These are phyloP conservation scores for Sarcophaga caerulescens DNA, from an alignment of 2,888 invertebrate species.

Conservation along the genomic window DNA sequence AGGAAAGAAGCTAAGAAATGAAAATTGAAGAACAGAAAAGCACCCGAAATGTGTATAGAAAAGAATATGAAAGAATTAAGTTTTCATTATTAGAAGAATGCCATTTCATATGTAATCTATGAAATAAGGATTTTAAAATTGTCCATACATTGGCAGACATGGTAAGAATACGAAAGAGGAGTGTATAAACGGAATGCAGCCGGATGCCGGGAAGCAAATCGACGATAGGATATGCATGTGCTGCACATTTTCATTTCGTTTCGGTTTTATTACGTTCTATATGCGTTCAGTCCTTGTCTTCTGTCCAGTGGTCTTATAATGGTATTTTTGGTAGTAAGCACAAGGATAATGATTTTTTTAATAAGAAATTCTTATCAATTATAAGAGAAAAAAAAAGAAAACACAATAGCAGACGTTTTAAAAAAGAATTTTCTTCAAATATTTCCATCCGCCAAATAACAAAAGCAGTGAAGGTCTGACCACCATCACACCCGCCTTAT, in stretches of 20 bases:
- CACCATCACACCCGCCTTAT: neutral
- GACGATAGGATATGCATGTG: constrained; percentile 49
- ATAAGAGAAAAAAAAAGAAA: constrained; percentile 19
- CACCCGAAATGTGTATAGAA: no score
- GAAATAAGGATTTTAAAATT: constrained; percentile 36
- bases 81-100: constrained; percentile 43
- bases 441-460: neutral
- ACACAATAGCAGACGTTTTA: neutral
- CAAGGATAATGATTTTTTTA: constrained; percentile 25
- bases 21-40: constrained; percentile 18
- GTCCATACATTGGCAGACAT: neutral
- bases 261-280: no score
- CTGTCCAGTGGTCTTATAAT: no score
- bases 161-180: neutral
- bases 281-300: no score
- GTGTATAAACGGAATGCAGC: neutral
- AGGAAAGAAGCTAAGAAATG: neutral
- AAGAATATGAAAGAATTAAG: constrained; percentile 26
- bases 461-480: neutral
- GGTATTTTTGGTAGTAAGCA: no score
- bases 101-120: neutral
- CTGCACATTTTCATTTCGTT: constrained; percentile 25
- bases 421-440: neutral
- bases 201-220: neutral
- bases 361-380: constrained; percentile 61